These are phyloP conservation scores for Pteropus rufus DNA, from an alignment of 2,797 vertebrate species.

Conservation along the genomic window DNA sequence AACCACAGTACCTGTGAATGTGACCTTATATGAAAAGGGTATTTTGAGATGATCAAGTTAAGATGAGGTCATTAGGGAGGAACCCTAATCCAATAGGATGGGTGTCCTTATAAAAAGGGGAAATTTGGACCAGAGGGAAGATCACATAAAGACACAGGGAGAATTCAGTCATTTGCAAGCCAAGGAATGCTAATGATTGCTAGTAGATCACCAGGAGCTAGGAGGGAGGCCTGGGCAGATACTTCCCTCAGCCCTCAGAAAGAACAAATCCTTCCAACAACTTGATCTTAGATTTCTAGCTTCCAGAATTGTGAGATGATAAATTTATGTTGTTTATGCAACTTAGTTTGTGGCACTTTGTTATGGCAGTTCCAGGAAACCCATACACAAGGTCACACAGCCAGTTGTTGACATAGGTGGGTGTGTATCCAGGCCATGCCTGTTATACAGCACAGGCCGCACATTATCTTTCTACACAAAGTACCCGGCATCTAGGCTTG, in stretches of 20 bases:
- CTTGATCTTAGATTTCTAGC: background rate
- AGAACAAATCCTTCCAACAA: background rate
- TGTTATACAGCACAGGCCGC: fast-evolving
- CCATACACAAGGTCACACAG: background rate
- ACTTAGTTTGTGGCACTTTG: background rate
- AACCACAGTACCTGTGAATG: background rate
- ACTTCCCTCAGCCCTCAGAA: background rate
- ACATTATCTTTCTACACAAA: background rate
- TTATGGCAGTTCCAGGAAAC: background rate
- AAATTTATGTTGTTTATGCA: background rate
- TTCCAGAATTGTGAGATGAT: background rate
- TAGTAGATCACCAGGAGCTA: background rate
- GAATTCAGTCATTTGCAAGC: background rate
- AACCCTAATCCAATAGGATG: background rate
- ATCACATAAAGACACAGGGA: background rate
- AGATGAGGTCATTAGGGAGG: background rate
- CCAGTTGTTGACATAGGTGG: background rate
- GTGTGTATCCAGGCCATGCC: fast-evolving
- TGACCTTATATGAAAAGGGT: background rate
- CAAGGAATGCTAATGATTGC: background rate
- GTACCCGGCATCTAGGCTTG: background rate
- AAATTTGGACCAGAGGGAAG: background rate
- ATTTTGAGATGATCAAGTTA: background rate
- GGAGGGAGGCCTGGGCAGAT: background rate
- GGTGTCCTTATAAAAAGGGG: background rate